Percentiles rank a stretch among this genome's conserved stretches.
Evolutionary conservation across 2,113 vertebrate species (phyloP).

Genomic region (Pampusana beccarii): DNA sequence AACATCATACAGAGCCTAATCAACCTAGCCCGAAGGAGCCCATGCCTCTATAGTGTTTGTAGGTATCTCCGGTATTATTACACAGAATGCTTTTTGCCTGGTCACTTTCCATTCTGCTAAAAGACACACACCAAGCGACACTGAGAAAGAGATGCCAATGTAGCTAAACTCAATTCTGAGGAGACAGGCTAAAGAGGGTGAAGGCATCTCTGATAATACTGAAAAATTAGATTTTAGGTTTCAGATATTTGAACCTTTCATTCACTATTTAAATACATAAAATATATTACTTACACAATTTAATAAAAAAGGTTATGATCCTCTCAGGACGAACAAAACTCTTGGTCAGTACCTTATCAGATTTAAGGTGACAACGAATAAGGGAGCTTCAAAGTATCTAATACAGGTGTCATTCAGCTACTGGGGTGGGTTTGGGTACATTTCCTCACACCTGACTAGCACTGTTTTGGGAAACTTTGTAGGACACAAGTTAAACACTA

Average conservation of each 20-base stretch:
- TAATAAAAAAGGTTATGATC: neutral
- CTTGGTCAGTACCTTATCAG: neutral
- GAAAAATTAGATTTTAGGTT: neutral
- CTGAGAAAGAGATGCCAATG: neutral
- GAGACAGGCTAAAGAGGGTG: neutral
- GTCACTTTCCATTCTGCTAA: neutral
- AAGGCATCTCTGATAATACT: neutral
- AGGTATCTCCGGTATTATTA: neutral
- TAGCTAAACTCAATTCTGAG: neutral
- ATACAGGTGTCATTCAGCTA: neutral
- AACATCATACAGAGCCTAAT: neutral
- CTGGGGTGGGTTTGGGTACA: neutral
- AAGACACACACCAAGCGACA: neutral
- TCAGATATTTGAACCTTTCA: neutral
- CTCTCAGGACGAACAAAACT: neutral
- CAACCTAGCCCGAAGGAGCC: neutral
- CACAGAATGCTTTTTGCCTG: neutral
- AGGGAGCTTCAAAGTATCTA: neutral
- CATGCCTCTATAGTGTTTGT: rapidly evolving
- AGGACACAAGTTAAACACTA: neutral
- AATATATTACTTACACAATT: neutral
- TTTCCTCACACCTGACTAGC: neutral
- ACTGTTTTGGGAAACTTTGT: neutral
- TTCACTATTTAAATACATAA: neutral
- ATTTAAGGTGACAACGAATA: neutral